Percentiles rank a stretch among this genome's conserved stretches.
phyloP scores from a whole-genome alignment of 2,797 vertebrate genomes.

The Rhinogobio ventralis region DNA sequence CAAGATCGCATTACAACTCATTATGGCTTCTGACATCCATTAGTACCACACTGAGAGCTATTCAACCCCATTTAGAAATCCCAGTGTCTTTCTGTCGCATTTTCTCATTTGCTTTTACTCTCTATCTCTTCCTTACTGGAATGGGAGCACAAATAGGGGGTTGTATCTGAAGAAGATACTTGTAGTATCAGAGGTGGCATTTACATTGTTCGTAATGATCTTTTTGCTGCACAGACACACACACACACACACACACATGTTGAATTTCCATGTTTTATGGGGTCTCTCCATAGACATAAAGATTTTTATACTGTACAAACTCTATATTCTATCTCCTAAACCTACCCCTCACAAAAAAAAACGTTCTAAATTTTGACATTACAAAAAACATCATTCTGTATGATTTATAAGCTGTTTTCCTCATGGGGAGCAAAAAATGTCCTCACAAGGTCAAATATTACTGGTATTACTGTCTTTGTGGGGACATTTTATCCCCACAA shows the following conservation, averaged over 20 bases:
- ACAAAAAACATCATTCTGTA: too few species aligned
- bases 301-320: too few species aligned
- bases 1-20: constrained; percentile 53
- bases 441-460: too few species aligned
- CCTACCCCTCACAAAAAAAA: too few species aligned
- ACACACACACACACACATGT: neutral
- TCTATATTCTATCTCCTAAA: too few species aligned
- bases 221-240: neutral
- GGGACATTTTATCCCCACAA: too few species aligned
- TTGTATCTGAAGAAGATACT: constrained; percentile 2
- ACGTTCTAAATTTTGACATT: too few species aligned
- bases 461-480: too few species aligned
- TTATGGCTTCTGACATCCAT: constrained; percentile 36
- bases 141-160: neutral
- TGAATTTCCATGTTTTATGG: too few species aligned
- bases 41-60: constrained; percentile 40
- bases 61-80: constrained; percentile 44
- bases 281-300: neutral
- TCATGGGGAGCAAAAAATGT: too few species aligned
- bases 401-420: too few species aligned
- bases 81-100: constrained; percentile 10
- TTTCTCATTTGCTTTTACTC: constrained; percentile 20
- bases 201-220: neutral
- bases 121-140: constrained; percentile 52
- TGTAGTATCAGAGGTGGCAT: constrained; percentile 8